These are phyloP conservation scores for Aspidoscelis tigris DNA, from an alignment of 2,113 vertebrate species.

Conservation along the genomic window DNA sequence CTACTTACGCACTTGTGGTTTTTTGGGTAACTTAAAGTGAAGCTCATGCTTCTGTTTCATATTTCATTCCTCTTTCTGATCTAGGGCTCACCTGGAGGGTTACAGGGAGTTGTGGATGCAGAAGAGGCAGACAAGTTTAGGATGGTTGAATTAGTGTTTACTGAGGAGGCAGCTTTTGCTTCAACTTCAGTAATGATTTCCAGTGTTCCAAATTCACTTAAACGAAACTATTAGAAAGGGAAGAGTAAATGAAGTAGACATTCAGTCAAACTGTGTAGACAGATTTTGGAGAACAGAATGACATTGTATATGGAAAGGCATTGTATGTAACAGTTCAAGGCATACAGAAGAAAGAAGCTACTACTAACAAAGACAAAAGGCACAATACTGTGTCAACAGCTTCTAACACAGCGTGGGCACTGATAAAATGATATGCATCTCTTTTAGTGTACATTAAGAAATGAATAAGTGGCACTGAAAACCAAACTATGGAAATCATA, in stretches of 20 bases:
- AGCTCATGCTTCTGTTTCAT: not conserved
- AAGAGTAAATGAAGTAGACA: not conserved
- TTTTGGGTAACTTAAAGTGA: no score
- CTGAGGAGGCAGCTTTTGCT: constrained; percentile 65
- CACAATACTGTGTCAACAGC: not conserved
- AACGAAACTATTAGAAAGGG: constrained; percentile 73
- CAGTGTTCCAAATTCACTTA: constrained; percentile 85
- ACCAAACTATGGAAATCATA: not conserved
- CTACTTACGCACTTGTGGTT: no score
- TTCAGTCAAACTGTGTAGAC: not conserved
- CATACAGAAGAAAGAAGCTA: not conserved
- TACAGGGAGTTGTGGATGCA: not conserved
- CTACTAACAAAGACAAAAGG: not conserved
- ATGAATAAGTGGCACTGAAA: rapidly evolving
- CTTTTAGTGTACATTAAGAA: not conserved
- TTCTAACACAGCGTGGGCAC: rapidly evolving
- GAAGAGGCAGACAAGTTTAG: constrained; percentile 10
- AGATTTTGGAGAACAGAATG: not conserved
- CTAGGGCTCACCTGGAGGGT: constrained; percentile 48
- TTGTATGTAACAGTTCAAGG: not conserved
- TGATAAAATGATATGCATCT: not conserved
- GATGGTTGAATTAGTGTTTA: constrained; percentile 18
- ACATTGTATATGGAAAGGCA: not conserved
- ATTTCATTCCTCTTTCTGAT: not conserved
- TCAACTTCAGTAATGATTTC: constrained; percentile 83